Evolutionary conservation across 1,140 invertebrate species (phyloP), one percentile per base, ranked within the genome.

Genomic region (Sitobion miscanthi): DNA sequence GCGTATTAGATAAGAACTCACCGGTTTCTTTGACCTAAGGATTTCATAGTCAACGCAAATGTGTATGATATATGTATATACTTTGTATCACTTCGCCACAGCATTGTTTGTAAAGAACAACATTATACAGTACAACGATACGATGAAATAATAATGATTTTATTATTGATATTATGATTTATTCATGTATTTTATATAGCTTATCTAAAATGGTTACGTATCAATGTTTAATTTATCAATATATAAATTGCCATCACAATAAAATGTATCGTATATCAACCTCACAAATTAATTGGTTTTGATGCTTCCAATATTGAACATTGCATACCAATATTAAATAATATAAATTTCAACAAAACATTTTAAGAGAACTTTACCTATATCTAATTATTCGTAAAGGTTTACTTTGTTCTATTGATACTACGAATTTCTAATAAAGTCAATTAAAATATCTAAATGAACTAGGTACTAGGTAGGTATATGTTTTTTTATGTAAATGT

Each of bases 1-100:
- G 94, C 9, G 94, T 94, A 42, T 94, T 90, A 62, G 91, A 93
- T 5, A 95, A 94, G 20, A 94, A 94, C 77, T 94, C 94, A n/a
- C 94, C 94, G 2, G 94, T 95, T 87, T 95, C 94, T 94, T 94
- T 94, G 8, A 93, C 94, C 91, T 94, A 94, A 42, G 93, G 45
- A 93, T 54, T 52, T 85, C 38, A 54, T 85, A 93, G 69, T 52
- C 35, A 92, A 45, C 57, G 30, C 90, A 38, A 83, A 8, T 38
- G 77, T 77, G 38, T 23, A 45, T 77, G 38, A 57, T 90, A n/a
- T 47, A 52, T 83, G 52, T 35, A 3, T 57, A 17, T 52, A 82
- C 25, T 82, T 52, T 83, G 38, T 83, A 35, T 83, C 9, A 52
- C 45, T 45, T 9, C 49, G n/a, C 4, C 14, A 20, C 17, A 83